Conservation (phyloP, 1,140 invertebrate genomes). For the Drosophila chauvacae region DNA sequence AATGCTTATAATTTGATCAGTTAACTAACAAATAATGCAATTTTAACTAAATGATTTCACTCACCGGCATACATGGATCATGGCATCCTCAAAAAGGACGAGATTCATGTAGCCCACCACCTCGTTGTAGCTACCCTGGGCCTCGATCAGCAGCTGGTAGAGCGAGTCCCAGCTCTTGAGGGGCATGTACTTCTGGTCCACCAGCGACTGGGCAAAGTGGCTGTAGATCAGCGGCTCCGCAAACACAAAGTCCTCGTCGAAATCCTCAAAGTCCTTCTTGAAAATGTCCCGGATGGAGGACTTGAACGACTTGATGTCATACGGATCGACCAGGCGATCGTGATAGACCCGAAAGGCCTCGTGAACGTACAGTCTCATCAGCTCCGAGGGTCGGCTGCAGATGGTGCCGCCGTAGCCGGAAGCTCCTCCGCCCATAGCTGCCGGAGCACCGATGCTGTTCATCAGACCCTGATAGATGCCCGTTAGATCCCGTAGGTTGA, state of each 20-base stretch:
- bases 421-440: constrained; percentile 26
- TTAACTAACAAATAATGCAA: neutral
- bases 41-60: neutral
- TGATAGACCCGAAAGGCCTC: constrained; percentile 95
- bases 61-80: constrained; percentile 95
- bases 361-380: constrained; percentile 95
- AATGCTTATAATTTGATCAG: too few relatives aligned
- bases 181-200: constrained; percentile 96
- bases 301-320: constrained; percentile 91
- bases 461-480: constrained; percentile 91
- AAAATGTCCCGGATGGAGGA: constrained; percentile 91
- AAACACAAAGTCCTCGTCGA: constrained; percentile 89
- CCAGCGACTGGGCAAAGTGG: constrained; percentile 96
- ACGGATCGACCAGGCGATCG: constrained; percentile 94
- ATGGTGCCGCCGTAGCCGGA: constrained; percentile 82
- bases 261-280: constrained; percentile 94
- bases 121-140: constrained; percentile 93
- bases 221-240: constrained; percentile 93
- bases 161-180: constrained; percentile 90
- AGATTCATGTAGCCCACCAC: constrained; percentile 96
- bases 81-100: constrained; percentile 97
- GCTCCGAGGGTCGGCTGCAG: constrained; percentile 88
- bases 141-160: constrained; percentile 92
- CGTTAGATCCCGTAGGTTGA: constrained; percentile 96
- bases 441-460: constrained; percentile 83